These are phyloP conservation scores for Panorpa germanica DNA, from an alignment of 2,888 invertebrate species.

Conservation along the genomic window DNA sequence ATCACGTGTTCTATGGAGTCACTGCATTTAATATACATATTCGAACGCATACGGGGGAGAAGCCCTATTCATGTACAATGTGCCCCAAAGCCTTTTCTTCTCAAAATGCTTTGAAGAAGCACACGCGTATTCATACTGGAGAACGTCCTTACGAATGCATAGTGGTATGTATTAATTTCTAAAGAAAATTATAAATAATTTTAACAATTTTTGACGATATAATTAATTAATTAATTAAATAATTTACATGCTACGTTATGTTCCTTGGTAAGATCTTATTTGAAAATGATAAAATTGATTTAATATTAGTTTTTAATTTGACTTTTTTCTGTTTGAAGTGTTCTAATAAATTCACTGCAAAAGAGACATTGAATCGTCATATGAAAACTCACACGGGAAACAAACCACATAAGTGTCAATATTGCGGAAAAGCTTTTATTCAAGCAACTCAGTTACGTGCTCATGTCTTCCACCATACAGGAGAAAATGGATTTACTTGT, in stretches of 20 bases:
- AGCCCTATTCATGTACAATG: slow-evolving; percentile 50
- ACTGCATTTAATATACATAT: slow-evolving; percentile 41
- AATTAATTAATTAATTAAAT: slow-evolving; percentile 4
- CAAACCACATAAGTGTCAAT: slow-evolving; percentile 38
- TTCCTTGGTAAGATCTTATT: slow-evolving; percentile 2
- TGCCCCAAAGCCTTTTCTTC: slow-evolving; percentile 57
- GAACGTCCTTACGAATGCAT: slow-evolving; percentile 47
- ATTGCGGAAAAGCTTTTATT: slow-evolving; percentile 66
- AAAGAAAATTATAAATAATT: not conserved
- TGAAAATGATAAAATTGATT: slow-evolving; percentile 2
- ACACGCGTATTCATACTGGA: slow-evolving; percentile 37
- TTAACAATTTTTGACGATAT: slow-evolving; percentile 6
- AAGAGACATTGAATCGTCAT: slow-evolving; percentile 65
- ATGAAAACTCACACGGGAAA: slow-evolving; percentile 36
- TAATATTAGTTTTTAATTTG: not conserved
- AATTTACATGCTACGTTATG: not conserved
- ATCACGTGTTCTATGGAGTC: slow-evolving; percentile 42
- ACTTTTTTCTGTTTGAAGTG: slow-evolving; percentile 32
- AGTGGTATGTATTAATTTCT: slow-evolving; percentile 25
- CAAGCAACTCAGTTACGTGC: slow-evolving; percentile 63
- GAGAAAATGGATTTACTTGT: slow-evolving; percentile 47
- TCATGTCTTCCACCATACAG: slow-evolving; percentile 58
- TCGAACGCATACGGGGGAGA: slow-evolving; percentile 44
- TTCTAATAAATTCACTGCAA: slow-evolving; percentile 55
- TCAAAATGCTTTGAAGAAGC: slow-evolving; percentile 57